A percentile compares a stretch with the other conserved stretches of the same genome.
These are phyloP conservation scores for Oeneis ivallda DNA, from an alignment of 2,888 invertebrate genomes.

Conservation along the genomic window DNA sequence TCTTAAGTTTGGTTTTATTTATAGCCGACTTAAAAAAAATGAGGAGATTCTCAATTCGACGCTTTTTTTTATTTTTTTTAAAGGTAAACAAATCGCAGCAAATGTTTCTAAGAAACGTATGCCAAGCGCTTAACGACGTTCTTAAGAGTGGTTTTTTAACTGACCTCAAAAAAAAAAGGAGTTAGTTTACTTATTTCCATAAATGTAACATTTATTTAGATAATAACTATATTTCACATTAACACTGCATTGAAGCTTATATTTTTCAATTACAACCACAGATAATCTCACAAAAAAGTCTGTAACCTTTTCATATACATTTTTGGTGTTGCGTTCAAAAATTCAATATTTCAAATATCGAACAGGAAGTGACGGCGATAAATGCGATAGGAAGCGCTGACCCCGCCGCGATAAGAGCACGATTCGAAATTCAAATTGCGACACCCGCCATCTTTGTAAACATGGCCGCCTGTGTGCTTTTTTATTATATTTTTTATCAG, in stretches of 20 bases:
- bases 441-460: conserved; percentile 53
- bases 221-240: not conserved
- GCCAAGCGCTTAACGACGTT: too few relatives aligned
- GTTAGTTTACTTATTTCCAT: too few relatives aligned
- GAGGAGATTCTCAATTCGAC: too few relatives aligned
- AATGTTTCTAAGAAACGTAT: too few relatives aligned
- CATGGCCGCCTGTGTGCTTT: conserved; percentile 42
- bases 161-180: too few relatives aligned
- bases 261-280: conserved; percentile 9
- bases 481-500: conserved; percentile 37
- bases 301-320: not conserved
- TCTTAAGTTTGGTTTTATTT: too few relatives aligned
- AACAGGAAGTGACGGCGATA: conserved; percentile 62
- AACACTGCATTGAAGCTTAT: not conserved
- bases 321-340: conserved; percentile 35
- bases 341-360: conserved; percentile 53
- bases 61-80: too few relatives aligned
- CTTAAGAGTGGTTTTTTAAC: too few relatives aligned
- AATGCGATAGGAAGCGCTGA: conserved; percentile 68
- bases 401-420: conserved; percentile 60
- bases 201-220: too few relatives aligned
- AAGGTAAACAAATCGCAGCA: too few relatives aligned
- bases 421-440: conserved; percentile 58
- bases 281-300: conserved; percentile 10
- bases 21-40: too few relatives aligned